These are phyloP conservation scores for Leucoma salicis DNA, from an alignment of 2,888 invertebrate species.

Conservation along the genomic window DNA sequence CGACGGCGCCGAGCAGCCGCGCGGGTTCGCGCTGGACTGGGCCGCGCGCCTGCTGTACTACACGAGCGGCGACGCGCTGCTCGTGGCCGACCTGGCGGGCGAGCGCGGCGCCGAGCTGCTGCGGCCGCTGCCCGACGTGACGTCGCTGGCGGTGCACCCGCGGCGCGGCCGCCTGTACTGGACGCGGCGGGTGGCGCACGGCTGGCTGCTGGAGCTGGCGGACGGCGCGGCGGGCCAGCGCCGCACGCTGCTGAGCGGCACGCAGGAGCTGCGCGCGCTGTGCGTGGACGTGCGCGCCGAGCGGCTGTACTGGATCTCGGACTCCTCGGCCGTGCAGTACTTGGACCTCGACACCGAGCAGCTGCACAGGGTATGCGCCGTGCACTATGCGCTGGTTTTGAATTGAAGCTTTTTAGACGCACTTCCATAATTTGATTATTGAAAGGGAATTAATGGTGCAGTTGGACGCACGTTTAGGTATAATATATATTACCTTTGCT, in stretches of 20 bases:
- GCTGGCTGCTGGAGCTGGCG: conserved; percentile 81
- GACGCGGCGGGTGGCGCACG: conserved; percentile 71
- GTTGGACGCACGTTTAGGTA: too few relatives aligned
- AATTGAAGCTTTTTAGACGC: too few relatives aligned
- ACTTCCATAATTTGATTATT: too few relatives aligned
- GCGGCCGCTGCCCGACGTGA: conserved; percentile 82
- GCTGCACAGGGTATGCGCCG: conserved; percentile 52
- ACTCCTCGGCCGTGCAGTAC: conserved; percentile 78
- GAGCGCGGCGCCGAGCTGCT: conserved; percentile 85
- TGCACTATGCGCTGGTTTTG: too few relatives aligned
- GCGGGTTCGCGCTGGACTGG: conserved; percentile 92
- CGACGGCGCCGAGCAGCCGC: conserved; percentile 84
- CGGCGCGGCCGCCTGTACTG: conserved; percentile 81
- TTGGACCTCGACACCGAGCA: conserved; percentile 72
- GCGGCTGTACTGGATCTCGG: conserved; percentile 86
- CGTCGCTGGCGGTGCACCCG: conserved; percentile 88
- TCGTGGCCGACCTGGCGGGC: conserved; percentile 87
- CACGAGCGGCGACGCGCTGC: conserved; percentile 83
- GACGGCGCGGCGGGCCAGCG: conserved; percentile 85
- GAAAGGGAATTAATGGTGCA: too few relatives aligned
- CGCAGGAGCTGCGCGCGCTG: conserved; percentile 81
- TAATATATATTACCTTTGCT: too few relatives aligned
- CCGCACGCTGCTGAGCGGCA: conserved; percentile 37
- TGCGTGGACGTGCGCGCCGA: conserved; percentile 81
- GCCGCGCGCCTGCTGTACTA: conserved; percentile 89